phyloP scores from a whole-genome alignment of 1,140 invertebrate species.

The Homalodisca vitripennis region DNA sequence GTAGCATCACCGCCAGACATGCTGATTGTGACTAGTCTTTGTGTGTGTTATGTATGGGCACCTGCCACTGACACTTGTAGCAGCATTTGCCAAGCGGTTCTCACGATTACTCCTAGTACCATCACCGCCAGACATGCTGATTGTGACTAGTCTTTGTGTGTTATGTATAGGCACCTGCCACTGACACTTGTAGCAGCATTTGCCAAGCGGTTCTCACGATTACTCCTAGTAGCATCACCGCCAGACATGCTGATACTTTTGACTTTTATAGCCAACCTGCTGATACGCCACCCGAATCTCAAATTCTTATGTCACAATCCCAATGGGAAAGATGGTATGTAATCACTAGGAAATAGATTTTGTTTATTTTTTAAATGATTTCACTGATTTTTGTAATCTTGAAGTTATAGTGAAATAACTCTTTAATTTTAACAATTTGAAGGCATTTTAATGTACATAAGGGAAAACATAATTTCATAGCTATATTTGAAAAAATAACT shows the following conservation, averaged over 20 bases:
- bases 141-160: slow-evolving; percentile 48
- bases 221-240: slow-evolving; percentile 78
- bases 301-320: slow-evolving; percentile 70
- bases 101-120: slow-evolving; percentile 79
- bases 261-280: slow-evolving; percentile 81
- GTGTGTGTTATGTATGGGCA: slow-evolving; percentile 59
- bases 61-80: slow-evolving; percentile 87
- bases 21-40: too few species aligned
- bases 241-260: slow-evolving; percentile 78
- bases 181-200: slow-evolving; percentile 91
- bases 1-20: too few species aligned
- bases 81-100: slow-evolving; percentile 89
- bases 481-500: too few species aligned
- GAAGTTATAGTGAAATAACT: too few species aligned
- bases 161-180: slow-evolving; percentile 83
- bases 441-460: too few species aligned
- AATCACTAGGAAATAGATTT: background rate
- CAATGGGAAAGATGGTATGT: slow-evolving; percentile 48
- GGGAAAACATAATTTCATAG: too few species aligned
- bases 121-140: slow-evolving; percentile 73
- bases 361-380: too few species aligned
- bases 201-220: slow-evolving; percentile 80
- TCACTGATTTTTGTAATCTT: too few species aligned
- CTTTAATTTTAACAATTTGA: too few species aligned
- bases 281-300: slow-evolving; percentile 83